Conservation (phyloP, 2,888 invertebrate genomes). For the Adineta ricciae region DNA sequence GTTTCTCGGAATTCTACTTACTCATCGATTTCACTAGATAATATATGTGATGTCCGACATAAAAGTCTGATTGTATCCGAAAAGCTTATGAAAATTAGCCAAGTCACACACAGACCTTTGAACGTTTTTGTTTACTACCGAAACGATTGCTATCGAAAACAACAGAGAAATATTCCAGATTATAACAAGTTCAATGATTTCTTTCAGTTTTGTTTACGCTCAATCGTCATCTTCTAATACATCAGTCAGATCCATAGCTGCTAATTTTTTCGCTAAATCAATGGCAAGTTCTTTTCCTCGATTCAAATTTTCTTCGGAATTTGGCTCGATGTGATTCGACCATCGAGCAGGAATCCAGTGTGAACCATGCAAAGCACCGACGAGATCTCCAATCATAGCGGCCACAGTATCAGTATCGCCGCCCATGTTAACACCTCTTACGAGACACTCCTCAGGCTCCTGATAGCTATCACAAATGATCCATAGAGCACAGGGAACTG, state of each 20-base stretch:
- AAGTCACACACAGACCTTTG: too few species aligned
- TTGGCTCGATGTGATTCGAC: neutral
- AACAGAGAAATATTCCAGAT: too few species aligned
- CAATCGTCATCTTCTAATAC: neutral
- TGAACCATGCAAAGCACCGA: neutral
- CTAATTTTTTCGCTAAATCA: neutral
- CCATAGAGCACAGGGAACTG: neutral
- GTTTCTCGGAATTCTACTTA: too few species aligned
- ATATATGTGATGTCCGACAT: too few species aligned
- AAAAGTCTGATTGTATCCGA: too few species aligned
- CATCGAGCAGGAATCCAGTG: neutral
- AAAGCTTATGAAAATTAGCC: too few species aligned
- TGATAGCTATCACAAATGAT: neutral
- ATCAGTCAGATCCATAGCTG: neutral
- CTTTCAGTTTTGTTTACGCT: too few species aligned
- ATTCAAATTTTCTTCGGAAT: neutral
- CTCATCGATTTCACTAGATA: too few species aligned
- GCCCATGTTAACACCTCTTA: neutral
- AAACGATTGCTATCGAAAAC: too few species aligned
- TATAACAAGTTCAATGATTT: too few species aligned
- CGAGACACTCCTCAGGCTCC: neutral
- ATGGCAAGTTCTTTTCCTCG: neutral
- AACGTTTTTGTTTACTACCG: too few species aligned
- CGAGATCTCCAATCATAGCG: neutral
- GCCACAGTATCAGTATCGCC: neutral